Percentiles rank a stretch among this genome's conserved stretches.
phyloP scores from a whole-genome alignment of 2,797 vertebrate genomes.

The Falco peregrinus region DNA sequence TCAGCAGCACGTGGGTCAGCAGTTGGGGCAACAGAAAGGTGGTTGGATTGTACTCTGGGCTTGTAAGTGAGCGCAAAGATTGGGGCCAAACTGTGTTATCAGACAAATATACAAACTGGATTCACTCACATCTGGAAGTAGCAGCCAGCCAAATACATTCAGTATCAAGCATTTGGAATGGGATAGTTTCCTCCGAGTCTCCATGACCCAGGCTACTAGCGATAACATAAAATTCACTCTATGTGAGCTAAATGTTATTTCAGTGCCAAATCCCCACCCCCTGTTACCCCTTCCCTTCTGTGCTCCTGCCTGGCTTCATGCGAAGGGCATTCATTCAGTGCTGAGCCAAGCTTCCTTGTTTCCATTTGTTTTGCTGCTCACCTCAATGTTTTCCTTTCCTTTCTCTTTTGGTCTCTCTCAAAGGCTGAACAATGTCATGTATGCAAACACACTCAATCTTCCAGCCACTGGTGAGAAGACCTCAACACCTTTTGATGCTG shows the following conservation, averaged over 20 bases:
- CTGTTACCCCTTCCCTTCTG: background rate
- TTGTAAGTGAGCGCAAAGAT: background rate
- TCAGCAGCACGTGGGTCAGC: fast-evolving
- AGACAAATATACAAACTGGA: background rate
- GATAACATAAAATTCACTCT: constrained; percentile 46
- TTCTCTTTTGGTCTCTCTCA: background rate
- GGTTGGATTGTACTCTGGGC: background rate
- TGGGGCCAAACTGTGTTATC: background rate
- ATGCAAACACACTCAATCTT: background rate
- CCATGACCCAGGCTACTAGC: constrained; percentile 7
- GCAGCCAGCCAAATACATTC: constrained; percentile 29
- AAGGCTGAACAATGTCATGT: background rate
- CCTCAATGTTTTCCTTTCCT: background rate
- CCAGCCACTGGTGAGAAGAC: background rate
- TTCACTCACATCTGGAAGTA: constrained; percentile 29
- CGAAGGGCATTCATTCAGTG: background rate
- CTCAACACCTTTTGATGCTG: background rate
- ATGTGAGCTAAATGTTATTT: constrained; percentile 32
- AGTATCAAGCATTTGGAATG: constrained; percentile 4
- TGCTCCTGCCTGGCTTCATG: background rate
- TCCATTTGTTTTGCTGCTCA: background rate
- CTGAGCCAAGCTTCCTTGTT: background rate
- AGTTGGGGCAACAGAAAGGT: background rate
- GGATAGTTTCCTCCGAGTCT: constrained; percentile 39
- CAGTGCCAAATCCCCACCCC: background rate